A percentile compares a stretch with the other conserved stretches of the same genome.
These are phyloP conservation scores for Yponomeuta evonymella DNA, from an alignment of 2,888 invertebrate genomes.

Conservation along the genomic window DNA sequence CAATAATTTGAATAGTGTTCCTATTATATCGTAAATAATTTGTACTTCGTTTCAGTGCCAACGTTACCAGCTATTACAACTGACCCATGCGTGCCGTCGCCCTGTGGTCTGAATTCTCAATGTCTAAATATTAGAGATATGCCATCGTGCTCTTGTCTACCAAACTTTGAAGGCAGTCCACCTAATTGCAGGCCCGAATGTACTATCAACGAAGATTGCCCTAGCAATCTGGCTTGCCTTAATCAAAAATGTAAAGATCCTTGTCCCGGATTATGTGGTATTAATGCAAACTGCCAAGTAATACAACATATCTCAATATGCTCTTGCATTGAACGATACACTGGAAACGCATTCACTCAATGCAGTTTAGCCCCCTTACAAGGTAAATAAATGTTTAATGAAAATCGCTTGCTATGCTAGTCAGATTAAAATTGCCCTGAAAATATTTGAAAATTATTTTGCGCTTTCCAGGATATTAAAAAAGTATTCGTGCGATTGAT, in stretches of 20 bases:
- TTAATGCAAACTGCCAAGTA: conserved; percentile 75
- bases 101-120: conserved; percentile 79
- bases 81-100: conserved; percentile 81
- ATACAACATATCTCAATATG: conserved; percentile 79
- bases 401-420: neutral
- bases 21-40: neutral
- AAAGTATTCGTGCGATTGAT: too few relatives aligned
- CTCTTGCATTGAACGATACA: conserved; percentile 73
- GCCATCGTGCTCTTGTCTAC: conserved; percentile 79
- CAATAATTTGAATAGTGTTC: neutral
- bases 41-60: conserved; percentile 38
- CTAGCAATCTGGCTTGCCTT: conserved; percentile 80
- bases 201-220: conserved; percentile 80
- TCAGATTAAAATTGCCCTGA: too few relatives aligned
- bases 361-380: conserved; percentile 51
- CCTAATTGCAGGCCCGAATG: conserved; percentile 83
- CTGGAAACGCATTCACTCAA: conserved; percentile 79
- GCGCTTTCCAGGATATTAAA: too few relatives aligned
- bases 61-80: conserved; percentile 44
- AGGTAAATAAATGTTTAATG: neutral
- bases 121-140: conserved; percentile 74
- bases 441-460: too few relatives aligned
- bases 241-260: conserved; percentile 80
- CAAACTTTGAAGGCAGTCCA: conserved; percentile 78
- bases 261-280: conserved; percentile 82